These are phyloP conservation scores for Hylyphantes graminicola DNA, from an alignment of 1,140 invertebrate species.

Conservation along the genomic window DNA sequence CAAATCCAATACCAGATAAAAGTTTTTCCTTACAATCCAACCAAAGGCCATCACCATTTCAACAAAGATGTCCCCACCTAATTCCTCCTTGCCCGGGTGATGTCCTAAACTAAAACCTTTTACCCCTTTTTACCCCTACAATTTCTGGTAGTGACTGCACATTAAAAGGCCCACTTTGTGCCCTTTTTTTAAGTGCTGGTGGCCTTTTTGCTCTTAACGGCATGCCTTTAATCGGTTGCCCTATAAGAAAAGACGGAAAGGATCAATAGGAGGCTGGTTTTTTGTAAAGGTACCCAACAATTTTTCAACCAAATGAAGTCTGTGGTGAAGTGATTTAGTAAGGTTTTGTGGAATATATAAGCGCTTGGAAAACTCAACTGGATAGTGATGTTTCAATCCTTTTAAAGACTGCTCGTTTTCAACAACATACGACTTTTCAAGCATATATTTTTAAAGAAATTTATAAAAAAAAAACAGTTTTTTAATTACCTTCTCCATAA, in stretches of 20 bases:
- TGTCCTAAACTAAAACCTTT: conserved; percentile 37
- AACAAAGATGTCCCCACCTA: conserved; percentile 25
- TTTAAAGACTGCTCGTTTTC: too few species aligned
- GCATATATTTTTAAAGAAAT: too few species aligned
- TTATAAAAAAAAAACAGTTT: too few species aligned
- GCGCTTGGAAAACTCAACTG: too few species aligned
- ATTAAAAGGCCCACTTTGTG: conserved; percentile 41
- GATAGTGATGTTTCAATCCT: too few species aligned
- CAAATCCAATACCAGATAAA: conserved; percentile 16
- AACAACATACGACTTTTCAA: too few species aligned
- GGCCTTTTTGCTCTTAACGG: conserved; percentile 25
- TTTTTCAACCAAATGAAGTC: too few species aligned
- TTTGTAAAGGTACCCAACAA: too few species aligned
- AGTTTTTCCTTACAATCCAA: not conserved
- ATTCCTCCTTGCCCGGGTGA: conserved; percentile 28
- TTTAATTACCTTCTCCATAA: too few species aligned
- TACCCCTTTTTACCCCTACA: conserved; percentile 19
- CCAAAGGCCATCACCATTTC: conserved; percentile 19
- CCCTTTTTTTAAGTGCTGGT: conserved; percentile 25
- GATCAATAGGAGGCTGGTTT: not conserved
- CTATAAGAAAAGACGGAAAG: not conserved
- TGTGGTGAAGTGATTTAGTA: too few species aligned
- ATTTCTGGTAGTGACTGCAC: conserved; percentile 22
- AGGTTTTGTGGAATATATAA: too few species aligned
- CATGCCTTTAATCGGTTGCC: conserved; percentile 25